These are phyloP conservation scores for Mythimna loreyi DNA, from an alignment of 2,888 invertebrate genomes.

Conservation along the genomic window DNA sequence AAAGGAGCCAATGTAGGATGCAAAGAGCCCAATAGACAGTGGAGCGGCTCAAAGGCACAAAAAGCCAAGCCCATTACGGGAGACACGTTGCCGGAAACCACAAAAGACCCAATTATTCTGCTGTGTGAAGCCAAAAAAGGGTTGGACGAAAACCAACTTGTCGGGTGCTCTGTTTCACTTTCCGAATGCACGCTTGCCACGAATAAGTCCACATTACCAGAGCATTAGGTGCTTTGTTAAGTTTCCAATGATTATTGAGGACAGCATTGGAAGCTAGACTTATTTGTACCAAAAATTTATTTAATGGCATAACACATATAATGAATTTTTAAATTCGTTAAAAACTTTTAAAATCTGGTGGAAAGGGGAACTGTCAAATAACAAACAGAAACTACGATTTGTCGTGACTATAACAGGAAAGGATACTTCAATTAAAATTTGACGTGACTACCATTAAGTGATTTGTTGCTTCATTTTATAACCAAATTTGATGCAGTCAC, in stretches of 20 bases:
- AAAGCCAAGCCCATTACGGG: constrained; percentile 82
- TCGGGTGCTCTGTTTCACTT: constrained; percentile 77
- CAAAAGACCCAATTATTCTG: constrained; percentile 87
- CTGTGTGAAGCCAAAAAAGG: constrained; percentile 84
- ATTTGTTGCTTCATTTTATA: too few species aligned
- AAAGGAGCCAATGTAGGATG: constrained; percentile 68
- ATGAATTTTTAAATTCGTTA: too few species aligned
- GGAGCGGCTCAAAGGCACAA: constrained; percentile 79
- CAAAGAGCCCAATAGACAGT: constrained; percentile 76
- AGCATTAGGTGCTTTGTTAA: constrained; percentile 1
- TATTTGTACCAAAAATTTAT: too few species aligned
- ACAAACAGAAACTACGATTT: too few species aligned
- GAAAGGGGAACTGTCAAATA: too few species aligned
- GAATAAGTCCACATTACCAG: constrained; percentile 33
- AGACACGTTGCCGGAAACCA: constrained; percentile 83
- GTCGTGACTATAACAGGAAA: too few species aligned
- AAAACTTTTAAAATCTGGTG: too few species aligned
- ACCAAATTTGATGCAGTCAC: too few species aligned
- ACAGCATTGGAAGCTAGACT: background rate
- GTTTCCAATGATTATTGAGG: constrained; percentile 5
- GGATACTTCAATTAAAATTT: too few species aligned
- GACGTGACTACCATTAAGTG: too few species aligned
- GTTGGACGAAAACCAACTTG: constrained; percentile 80
- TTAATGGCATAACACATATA: too few species aligned
- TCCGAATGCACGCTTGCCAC: constrained; percentile 62